These are phyloP conservation scores for Amblyjoppa fuscipennis DNA, from an alignment of 2,888 invertebrate species.

Conservation along the genomic window DNA sequence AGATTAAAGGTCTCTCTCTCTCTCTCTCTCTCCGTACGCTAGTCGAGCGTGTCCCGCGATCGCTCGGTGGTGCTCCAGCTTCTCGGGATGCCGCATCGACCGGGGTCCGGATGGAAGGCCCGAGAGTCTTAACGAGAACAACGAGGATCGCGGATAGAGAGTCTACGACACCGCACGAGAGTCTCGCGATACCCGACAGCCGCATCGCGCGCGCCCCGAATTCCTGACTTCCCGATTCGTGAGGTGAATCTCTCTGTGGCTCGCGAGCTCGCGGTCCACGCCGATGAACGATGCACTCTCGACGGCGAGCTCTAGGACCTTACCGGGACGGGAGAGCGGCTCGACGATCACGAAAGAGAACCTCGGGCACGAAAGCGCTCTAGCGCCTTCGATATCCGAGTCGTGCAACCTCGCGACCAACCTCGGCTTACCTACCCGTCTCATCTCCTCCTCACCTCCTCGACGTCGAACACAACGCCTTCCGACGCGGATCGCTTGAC, in stretches of 20 bases:
- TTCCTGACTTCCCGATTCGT: slow-evolving; percentile 65
- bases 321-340: slow-evolving; percentile 40
- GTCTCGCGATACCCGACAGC: slow-evolving; percentile 14
- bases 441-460: slow-evolving; percentile 3
- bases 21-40: neutral
- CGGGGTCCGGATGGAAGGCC: slow-evolving; percentile 9
- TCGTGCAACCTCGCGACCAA: slow-evolving; percentile 48
- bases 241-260: slow-evolving; percentile 45
- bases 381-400: neutral
- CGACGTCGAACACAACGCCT: neutral
- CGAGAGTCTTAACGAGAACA: slow-evolving; percentile 45
- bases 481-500: slow-evolving; percentile 25
- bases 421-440: slow-evolving; percentile 15
- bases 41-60: slow-evolving; percentile 42
- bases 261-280: slow-evolving; percentile 3
- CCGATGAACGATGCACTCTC: slow-evolving; percentile 40
- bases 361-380: slow-evolving; percentile 54
- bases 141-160: slow-evolving; percentile 22
- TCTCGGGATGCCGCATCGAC: neutral
- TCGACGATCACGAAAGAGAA: slow-evolving; percentile 62
- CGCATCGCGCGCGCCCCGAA: slow-evolving; percentile 64
- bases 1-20: neutral
- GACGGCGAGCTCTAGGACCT: slow-evolving; percentile 18
- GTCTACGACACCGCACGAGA: slow-evolving; percentile 3
- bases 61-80: slow-evolving; percentile 5